phyloP scores from a whole-genome alignment of 2,888 invertebrate genomes.

The Lepas anatifera region DNA sequence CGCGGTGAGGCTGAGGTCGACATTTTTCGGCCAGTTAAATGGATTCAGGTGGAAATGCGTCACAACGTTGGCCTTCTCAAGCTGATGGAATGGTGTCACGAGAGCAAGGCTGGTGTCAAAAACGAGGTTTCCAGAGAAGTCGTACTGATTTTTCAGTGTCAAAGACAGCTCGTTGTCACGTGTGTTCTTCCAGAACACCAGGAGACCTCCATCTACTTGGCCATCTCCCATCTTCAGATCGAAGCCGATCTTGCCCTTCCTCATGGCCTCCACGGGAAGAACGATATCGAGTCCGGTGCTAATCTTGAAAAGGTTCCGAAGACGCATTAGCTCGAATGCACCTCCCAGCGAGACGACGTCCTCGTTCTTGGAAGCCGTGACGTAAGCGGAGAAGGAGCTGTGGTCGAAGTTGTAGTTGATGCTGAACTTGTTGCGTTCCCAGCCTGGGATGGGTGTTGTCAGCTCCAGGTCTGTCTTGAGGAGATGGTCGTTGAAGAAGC shows the following conservation, averaged over 20 bases:
- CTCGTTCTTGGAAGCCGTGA: background rate
- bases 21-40: too few relatives aligned
- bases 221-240: background rate
- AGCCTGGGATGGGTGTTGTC: background rate
- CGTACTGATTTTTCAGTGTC: too few relatives aligned
- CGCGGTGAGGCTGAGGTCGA: too few relatives aligned
- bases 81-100: background rate
- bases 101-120: background rate
- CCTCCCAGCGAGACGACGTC: background rate
- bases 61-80: background rate
- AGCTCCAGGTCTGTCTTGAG: background rate
- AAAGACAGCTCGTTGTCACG: background rate
- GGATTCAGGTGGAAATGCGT: too few relatives aligned
- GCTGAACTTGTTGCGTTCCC: background rate
- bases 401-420: background rate
- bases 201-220: background rate
- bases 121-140: background rate
- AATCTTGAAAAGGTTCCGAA: background rate
- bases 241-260: background rate
- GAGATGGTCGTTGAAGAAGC: too few relatives aligned
- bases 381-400: background rate
- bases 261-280: background rate
- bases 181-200: background rate
- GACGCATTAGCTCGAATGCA: background rate
- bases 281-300: background rate